A percentile compares a stretch with the other conserved stretches of the same genome.
Evolutionary conservation across 2,797 vertebrate genomes (phyloP).

Genomic region (Otus scops): DNA sequence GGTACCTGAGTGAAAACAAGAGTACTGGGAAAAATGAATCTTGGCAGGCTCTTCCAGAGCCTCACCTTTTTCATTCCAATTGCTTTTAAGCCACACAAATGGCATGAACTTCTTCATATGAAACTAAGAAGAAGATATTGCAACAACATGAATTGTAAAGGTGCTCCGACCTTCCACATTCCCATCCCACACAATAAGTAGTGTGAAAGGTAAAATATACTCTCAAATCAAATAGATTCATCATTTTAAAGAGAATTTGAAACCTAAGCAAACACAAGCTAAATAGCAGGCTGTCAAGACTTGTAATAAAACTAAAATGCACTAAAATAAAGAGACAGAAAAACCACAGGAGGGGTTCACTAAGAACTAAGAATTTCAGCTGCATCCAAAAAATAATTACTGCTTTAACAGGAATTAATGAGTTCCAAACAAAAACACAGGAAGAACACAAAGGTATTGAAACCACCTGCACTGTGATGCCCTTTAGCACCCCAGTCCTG

Average conservation of each 20-base stretch:
- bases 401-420: constrained; percentile 29
- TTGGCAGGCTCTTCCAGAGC: background rate
- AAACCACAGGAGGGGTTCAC: background rate
- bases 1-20: background rate
- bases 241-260: background rate
- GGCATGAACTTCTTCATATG: background rate
- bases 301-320: background rate
- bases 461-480: background rate
- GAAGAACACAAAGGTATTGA: constrained; percentile 4
- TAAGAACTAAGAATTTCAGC: background rate
- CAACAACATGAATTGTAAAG: background rate
- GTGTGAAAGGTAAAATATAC: background rate
- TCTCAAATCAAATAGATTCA: background rate
- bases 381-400: constrained; percentile 4
- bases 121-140: background rate
- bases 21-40: background rate
- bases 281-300: background rate
- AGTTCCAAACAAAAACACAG: background rate
- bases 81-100: background rate
- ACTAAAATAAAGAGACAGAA: background rate
- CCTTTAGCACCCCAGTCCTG: background rate
- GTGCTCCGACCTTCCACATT: background rate
- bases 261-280: background rate
- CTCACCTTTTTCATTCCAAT: background rate
- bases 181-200: background rate